A percentile compares a stretch with the other conserved stretches of the same genome.
phyloP scores from a whole-genome alignment of 2,113 vertebrate genomes.

The Boulengeromyrus knoepffleri region DNA sequence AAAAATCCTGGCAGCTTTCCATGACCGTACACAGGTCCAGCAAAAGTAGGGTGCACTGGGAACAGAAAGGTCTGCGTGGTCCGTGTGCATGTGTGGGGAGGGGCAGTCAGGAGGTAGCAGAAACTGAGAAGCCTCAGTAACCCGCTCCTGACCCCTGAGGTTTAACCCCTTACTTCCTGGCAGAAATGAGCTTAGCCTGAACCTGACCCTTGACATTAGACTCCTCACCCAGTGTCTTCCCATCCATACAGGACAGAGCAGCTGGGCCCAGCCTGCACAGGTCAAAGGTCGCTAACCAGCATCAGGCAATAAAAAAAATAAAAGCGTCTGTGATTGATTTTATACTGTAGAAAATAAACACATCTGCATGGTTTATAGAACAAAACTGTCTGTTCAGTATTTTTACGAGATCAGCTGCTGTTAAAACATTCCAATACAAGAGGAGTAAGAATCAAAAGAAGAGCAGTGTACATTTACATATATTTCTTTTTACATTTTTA shows the following conservation, averaged over 20 bases:
- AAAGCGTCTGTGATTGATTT: neutral
- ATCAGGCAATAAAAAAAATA: neutral
- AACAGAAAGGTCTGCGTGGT: neutral
- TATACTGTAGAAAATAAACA: neutral
- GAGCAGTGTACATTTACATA: neutral
- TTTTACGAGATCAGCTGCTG: neutral
- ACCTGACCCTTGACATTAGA: neutral
- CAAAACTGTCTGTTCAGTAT: neutral
- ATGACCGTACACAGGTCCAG: slow-evolving; percentile 11
- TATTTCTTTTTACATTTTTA: neutral
- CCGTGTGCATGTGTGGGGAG: neutral
- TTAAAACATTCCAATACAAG: neutral
- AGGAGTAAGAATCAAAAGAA: neutral
- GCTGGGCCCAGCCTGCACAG: neutral
- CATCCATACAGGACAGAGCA: neutral
- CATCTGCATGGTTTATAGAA: neutral
- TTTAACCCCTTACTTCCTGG: neutral
- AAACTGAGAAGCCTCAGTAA: neutral
- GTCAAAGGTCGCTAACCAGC: neutral
- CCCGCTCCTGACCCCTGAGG: neutral
- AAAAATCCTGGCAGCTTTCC: neutral
- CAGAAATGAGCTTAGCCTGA: neutral
- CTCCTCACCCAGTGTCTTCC: neutral
- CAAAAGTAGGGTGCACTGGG: neutral
- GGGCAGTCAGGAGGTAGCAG: neutral